Evolutionary conservation across 2,113 vertebrate species (phyloP).

Genomic region (Elephantulus edwardii): DNA sequence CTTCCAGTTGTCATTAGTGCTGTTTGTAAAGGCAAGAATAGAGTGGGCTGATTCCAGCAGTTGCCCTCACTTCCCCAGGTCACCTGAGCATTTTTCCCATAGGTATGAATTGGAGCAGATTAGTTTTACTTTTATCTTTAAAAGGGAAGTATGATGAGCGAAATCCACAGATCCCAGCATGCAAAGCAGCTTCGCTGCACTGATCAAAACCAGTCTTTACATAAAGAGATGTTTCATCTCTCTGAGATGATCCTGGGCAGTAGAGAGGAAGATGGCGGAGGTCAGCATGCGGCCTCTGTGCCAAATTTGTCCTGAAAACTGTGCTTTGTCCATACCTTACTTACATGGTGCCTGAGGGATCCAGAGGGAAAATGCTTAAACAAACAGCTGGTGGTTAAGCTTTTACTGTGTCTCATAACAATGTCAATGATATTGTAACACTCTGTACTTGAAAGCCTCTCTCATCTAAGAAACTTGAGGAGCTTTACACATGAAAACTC

Average conservation of each 20-base stretch:
- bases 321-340: slow-evolving; percentile 29
- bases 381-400: slow-evolving; percentile 67
- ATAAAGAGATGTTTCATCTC: slow-evolving; percentile 61
- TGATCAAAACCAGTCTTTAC: slow-evolving; percentile 5
- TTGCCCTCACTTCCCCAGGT: not conserved
- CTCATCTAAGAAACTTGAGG: slow-evolving; percentile 47
- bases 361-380: slow-evolving; percentile 40
- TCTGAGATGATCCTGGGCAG: not conserved
- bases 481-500: not conserved
- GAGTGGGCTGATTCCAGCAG: slow-evolving; percentile 23
- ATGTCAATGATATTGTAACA: slow-evolving; percentile 33
- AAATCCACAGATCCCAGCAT: slow-evolving; percentile 42
- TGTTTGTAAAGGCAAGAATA: slow-evolving; percentile 40
- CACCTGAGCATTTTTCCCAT: slow-evolving; percentile 14
- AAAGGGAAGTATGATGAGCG: not conserved
- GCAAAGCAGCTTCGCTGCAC: not conserved
- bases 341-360: slow-evolving; percentile 20
- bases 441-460: slow-evolving; percentile 61
- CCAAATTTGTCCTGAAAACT: slow-evolving; percentile 17
- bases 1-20: not conserved
- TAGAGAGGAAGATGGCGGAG: not conserved
- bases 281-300: not conserved
- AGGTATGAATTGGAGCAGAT: not conserved
- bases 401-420: slow-evolving; percentile 41
- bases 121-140: slow-evolving; percentile 36